Percentiles rank a stretch among this genome's conserved stretches.
phyloP scores from a whole-genome alignment of 92 coral and sea anemone species.

The Plumapathes pennacea region DNA sequence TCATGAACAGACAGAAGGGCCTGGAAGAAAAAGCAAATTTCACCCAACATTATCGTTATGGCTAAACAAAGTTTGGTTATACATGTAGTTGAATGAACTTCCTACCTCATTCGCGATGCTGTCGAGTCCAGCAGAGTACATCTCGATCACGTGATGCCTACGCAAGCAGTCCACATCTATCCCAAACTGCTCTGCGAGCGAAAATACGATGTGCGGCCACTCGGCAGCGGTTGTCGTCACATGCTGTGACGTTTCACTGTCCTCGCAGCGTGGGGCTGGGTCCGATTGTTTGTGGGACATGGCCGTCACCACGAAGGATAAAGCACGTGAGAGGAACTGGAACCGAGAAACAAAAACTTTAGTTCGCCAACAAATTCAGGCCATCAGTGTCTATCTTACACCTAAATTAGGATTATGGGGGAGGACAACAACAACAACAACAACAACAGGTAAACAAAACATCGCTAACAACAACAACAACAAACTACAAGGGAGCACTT shows the following conservation, averaged over 20 bases:
- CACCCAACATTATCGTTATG: neutral
- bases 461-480: neutral
- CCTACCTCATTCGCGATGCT: constrained; percentile 75
- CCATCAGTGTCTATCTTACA: neutral
- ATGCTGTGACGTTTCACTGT: constrained; percentile 18
- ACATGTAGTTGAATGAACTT: neutral
- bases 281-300: constrained; percentile 24
- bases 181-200: constrained; percentile 82
- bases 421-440: neutral
- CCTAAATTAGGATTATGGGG: neutral
- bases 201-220: constrained; percentile 70
- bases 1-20: constrained; percentile 79
- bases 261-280: constrained; percentile 16
- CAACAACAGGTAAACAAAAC: neutral
- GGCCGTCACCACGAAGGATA: constrained; percentile 54
- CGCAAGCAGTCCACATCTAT: constrained; percentile 72
- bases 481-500: neutral
- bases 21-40: constrained; percentile 22
- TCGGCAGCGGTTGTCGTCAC: constrained; percentile 23
- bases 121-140: constrained; percentile 80
- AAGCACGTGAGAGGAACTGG: constrained; percentile 66
- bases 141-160: constrained; percentile 71
- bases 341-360: neutral
- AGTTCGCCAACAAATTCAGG: neutral
- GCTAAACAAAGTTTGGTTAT: neutral